A percentile compares a stretch with the other conserved stretches of the same genome.
phyloP scores from a whole-genome alignment of 2,113 vertebrate genomes.

The Gymnarchus niloticus region DNA sequence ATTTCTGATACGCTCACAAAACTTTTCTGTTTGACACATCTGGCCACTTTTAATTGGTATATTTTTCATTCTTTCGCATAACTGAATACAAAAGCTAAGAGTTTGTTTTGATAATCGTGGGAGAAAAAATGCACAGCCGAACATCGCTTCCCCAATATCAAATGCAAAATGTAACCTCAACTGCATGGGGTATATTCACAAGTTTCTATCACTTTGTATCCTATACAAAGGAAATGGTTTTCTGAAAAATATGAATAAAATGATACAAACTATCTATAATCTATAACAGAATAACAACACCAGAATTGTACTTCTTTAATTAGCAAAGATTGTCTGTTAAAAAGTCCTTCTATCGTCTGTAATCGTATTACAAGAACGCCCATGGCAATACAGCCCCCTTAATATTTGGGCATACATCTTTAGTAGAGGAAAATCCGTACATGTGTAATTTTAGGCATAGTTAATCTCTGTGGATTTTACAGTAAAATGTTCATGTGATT shows the following conservation, averaged over 20 bases:
- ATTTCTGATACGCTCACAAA: constrained; percentile 49
- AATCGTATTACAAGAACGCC: neutral
- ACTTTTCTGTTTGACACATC: constrained; percentile 36
- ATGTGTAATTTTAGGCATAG: neutral
- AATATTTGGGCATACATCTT: neutral
- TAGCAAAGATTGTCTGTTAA: too few species aligned
- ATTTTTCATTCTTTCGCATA: constrained; percentile 65
- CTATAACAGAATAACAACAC: neutral
- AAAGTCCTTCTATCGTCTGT: too few species aligned
- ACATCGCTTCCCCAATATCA: neutral
- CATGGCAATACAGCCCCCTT: neutral
- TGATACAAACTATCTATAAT: neutral
- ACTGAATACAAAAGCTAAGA: constrained; percentile 46
- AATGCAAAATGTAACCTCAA: neutral
- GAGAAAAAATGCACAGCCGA: constrained; percentile 33
- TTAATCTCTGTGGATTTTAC: constrained; percentile 25
- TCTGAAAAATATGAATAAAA: neutral
- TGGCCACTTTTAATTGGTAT: constrained; percentile 59
- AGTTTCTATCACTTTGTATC: neutral
- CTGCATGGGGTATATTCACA: neutral
- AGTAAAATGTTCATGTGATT: constrained; percentile 17
- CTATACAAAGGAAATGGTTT: neutral
- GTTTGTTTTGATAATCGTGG: constrained; percentile 44
- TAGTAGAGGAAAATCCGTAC: neutral
- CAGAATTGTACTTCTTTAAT: neutral